Evolutionary conservation across 2,113 vertebrate species (phyloP), one percentile per base, ranked within the genome.

Genomic region (Recurvirostra avosetta): DNA sequence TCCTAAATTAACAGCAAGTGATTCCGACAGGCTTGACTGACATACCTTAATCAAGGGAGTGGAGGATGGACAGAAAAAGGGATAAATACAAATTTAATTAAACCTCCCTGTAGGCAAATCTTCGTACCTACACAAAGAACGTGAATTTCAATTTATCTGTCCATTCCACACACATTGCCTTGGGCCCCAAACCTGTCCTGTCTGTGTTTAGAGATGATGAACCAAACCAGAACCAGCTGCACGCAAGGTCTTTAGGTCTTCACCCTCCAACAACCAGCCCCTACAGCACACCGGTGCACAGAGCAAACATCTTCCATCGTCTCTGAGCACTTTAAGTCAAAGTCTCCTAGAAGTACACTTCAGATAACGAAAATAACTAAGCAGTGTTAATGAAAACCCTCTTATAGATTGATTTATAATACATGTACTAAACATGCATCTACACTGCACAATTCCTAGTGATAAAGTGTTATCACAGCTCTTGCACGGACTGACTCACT

Each of bases 31-130:
- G 40, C 47, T 14, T 66, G 41, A 55, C 3, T 53, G 66, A 32
- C 26, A 30, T 10, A 15, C 40, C 9, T 62, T 40, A 16, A 84
- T 7, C 0, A 0, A 50, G 30, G 32, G 41, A 84, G 23, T 0
- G 1, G 41, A 86, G 17, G 30, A 49, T 4, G 20, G 53, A 34
- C 11, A 53, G n/a, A 12, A 61, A 68, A 21, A 50, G 18, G 25
- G 68, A 36, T 26, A 50, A 75, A 62, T 4, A 59, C 8, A 32
- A 11, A 21, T 68, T 63, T 45, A 73, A 77, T n/a, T 47, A 67
- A 77, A 14, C 16, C 38, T 80, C 47, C 43, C 47, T 12, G 12
- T 23, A 27, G 38, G 73, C 19, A 67, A 79, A 72, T 66, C 43
- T 65, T 50, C 5, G 1, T 34, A 20, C 36, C 67, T 52, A 52